A percentile compares a stretch with the other conserved stretches of the same genome.
Evolutionary conservation across 2,113 vertebrate species (phyloP).

Genomic region (Microcebus ravelobensis): DNA sequence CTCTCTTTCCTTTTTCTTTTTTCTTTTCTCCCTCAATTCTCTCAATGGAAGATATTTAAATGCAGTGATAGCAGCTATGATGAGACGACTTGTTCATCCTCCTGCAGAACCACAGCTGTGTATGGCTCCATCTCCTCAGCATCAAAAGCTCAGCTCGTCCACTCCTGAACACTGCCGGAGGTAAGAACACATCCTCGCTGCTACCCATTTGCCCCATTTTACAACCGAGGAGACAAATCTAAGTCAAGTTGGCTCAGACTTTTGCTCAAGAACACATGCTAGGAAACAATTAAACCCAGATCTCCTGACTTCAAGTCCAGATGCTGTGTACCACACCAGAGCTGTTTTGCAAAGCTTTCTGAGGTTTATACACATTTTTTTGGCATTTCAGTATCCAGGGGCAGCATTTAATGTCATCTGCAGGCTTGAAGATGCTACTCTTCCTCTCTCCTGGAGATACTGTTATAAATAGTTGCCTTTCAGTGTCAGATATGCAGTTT

Average conservation of each 20-base stretch:
- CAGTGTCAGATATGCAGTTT: neutral
- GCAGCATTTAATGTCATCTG: neutral
- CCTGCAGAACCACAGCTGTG: neutral
- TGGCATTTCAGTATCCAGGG: neutral
- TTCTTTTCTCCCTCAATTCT: neutral
- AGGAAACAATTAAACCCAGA: neutral
- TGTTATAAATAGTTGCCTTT: conserved; percentile 18
- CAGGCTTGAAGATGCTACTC: neutral
- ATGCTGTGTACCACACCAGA: neutral
- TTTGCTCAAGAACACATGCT: neutral
- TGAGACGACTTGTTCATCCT: neutral
- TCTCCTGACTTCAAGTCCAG: neutral
- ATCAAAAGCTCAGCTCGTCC: neutral
- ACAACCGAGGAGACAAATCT: neutral
- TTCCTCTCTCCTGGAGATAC: neutral
- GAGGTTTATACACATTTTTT: neutral
- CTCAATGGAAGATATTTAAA: neutral
- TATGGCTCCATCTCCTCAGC: neutral
- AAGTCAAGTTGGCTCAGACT: neutral
- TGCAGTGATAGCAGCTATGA: too few relatives aligned
- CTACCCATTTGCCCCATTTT: neutral
- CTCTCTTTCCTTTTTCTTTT: neutral
- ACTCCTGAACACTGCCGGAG: neutral
- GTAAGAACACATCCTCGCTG: neutral
- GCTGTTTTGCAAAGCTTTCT: neutral